Conservation (phyloP, 1,140 invertebrate species). For the Achatina immaculata region DNA sequence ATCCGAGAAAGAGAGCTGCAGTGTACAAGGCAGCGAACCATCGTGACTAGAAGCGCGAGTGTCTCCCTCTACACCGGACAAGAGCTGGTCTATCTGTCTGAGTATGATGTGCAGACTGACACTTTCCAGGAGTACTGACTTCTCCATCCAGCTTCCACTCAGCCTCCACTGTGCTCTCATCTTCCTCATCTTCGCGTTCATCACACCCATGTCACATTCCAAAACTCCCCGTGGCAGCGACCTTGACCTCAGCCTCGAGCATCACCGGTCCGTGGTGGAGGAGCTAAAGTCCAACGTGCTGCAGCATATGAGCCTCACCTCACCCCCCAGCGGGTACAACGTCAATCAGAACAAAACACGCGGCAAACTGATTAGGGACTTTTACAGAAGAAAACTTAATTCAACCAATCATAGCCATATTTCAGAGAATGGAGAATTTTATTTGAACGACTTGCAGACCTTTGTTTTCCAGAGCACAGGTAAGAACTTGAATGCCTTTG, state of each 20-base stretch:
- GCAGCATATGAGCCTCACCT: neutral
- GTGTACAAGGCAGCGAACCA: neutral
- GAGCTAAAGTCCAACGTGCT: neutral
- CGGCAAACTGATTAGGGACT: neutral
- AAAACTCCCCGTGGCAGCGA: neutral
- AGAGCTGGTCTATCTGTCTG: neutral
- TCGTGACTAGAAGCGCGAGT: neutral
- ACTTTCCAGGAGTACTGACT: neutral
- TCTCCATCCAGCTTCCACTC: neutral
- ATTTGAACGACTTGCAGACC: neutral
- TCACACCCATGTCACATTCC: neutral
- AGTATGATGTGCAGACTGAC: conserved; percentile 2
- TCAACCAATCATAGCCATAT: neutral
- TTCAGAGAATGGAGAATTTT: neutral
- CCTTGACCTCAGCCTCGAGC: neutral
- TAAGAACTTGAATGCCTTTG: too few species aligned
- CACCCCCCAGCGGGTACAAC: neutral
- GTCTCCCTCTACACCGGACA: neutral
- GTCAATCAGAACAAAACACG: neutral
- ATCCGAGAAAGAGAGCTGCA: too few species aligned
- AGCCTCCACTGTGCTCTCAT: neutral
- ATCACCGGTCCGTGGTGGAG: neutral
- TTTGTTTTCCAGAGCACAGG: neutral
- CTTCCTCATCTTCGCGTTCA: neutral
- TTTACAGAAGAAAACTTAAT: neutral